phyloP scores from a whole-genome alignment of 2,888 invertebrate species.

The Eutolmus rufibarbis region DNA sequence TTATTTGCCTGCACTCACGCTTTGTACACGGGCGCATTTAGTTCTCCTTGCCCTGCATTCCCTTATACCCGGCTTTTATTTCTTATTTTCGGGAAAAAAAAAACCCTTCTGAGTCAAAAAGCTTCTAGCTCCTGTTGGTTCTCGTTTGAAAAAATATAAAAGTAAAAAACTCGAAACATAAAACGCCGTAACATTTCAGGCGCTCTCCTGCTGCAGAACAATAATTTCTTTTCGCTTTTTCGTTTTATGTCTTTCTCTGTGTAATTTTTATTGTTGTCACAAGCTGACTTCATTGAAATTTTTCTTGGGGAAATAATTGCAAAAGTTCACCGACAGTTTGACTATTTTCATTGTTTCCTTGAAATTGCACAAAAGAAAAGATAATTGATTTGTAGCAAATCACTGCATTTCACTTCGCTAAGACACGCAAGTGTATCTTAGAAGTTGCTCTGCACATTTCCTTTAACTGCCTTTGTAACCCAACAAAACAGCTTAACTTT shows the following conservation, averaged over 20 bases:
- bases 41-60: neutral
- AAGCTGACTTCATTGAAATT: neutral
- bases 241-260: neutral
- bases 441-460: neutral
- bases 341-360: neutral
- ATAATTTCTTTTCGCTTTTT: neutral
- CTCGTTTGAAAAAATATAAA: neutral
- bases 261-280: neutral
- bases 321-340: neutral
- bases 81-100: neutral
- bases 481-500: no score
- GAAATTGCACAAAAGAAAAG: neutral
- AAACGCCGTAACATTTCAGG: neutral
- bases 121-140: neutral
- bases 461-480: no score
- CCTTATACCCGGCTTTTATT: neutral
- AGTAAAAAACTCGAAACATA: neutral
- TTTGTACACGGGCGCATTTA: neutral
- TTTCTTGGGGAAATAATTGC: neutral
- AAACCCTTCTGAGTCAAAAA: neutral
- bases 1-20: conserved; percentile 19
- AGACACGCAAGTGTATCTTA: neutral
- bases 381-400: neutral
- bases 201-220: neutral
- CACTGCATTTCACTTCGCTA: neutral